A percentile compares a stretch with the other conserved stretches of the same genome.
phyloP scores from a whole-genome alignment of 2,797 vertebrate genomes.

The Huso huso region DNA sequence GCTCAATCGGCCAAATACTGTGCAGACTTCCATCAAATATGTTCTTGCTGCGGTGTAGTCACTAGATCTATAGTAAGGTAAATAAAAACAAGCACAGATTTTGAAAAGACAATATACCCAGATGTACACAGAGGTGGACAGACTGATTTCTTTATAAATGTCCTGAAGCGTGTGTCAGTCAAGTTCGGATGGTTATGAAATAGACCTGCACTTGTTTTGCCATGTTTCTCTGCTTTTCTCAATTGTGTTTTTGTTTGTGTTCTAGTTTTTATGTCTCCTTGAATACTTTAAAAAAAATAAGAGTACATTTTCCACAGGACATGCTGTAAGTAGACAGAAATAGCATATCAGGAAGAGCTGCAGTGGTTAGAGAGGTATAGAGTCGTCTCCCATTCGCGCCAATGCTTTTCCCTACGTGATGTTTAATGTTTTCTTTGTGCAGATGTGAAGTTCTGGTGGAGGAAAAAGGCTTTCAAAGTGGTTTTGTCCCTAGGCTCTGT shows the following conservation, averaged over 20 bases:
- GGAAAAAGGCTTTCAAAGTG: constrained; percentile 1
- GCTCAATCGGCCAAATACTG: no score
- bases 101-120: no score
- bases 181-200: constrained; percentile 30
- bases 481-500: background rate
- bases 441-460: constrained; percentile 1
- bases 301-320: constrained; percentile 6
- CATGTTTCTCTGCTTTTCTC: constrained; percentile 31
- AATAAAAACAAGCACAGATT: no score
- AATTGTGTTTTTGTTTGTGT: constrained; percentile 22
- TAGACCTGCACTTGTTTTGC: constrained; percentile 14
- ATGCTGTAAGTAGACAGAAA: constrained; percentile 33
- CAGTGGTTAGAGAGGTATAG: background rate
- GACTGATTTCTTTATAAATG: constrained; percentile 46
- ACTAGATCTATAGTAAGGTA: no score
- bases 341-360: constrained; percentile 26
- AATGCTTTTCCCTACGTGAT: constrained; percentile 33
- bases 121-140: no score
- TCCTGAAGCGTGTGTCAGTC: constrained; percentile 35
- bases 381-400: background rate
- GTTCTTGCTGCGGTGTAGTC: no score
- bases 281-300: constrained; percentile 21
- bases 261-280: constrained; percentile 23
- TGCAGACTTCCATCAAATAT: no score
- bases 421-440: constrained; percentile 45